phyloP scores from a whole-genome alignment of 2,797 vertebrate genomes.

The Hyperoplus immaculatus region DNA sequence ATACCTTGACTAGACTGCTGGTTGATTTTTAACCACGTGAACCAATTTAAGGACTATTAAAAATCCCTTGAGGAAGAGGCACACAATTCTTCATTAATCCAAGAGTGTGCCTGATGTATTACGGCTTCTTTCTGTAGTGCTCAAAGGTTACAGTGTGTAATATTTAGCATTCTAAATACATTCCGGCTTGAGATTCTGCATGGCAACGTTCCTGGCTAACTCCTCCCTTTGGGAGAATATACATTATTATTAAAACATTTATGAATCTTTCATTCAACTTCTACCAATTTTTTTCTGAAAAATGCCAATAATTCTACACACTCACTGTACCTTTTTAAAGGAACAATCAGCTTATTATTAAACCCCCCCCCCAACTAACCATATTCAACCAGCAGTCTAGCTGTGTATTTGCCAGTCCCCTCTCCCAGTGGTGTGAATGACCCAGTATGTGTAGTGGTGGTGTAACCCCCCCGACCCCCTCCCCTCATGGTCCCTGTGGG shows the following conservation, averaged over 20 bases:
- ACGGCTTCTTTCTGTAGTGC: background rate
- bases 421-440: conserved; percentile 60
- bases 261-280: too few species aligned
- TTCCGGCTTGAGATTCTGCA: too few species aligned
- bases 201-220: too few species aligned
- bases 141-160: too few species aligned
- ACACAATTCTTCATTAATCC: background rate
- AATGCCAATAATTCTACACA: too few species aligned
- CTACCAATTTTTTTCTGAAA: too few species aligned
- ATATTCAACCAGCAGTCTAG: conserved; percentile 33
- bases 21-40: conserved; percentile 1
- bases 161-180: too few species aligned
- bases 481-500: conserved; percentile 57
- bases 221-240: too few species aligned
- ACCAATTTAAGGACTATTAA: background rate
- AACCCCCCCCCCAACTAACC: background rate
- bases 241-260: too few species aligned
- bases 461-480: conserved; percentile 63
- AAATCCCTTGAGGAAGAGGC: background rate
- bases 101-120: background rate
- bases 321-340: too few species aligned
- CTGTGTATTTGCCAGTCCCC: conserved; percentile 46
- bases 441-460: conserved; percentile 17
- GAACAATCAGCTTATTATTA: background rate
- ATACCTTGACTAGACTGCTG: conserved; percentile 30